phyloP scores from a whole-genome alignment of 2,888 invertebrate species.

The Sylvicola cinctus region DNA sequence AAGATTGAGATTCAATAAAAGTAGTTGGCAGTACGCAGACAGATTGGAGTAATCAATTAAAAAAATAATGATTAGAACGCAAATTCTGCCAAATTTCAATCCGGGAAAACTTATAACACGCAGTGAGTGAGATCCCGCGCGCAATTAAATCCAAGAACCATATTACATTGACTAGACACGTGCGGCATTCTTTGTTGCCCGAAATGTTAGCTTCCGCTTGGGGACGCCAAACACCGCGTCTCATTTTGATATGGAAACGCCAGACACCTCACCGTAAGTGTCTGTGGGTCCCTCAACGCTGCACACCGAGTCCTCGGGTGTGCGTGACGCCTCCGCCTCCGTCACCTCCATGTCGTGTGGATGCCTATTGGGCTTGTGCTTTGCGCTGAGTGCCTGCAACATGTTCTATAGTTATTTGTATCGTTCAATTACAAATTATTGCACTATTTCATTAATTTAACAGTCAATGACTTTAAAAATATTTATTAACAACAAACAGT shows the following conservation, averaged over 20 bases:
- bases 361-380: conserved; percentile 34
- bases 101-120: too few species aligned
- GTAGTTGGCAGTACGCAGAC: too few species aligned
- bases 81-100: too few species aligned
- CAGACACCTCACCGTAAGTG: conserved; percentile 24
- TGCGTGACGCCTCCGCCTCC: conserved; percentile 62
- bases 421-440: conserved; percentile 1
- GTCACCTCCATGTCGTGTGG: conserved; percentile 42
- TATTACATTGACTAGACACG: too few species aligned
- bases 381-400: conserved; percentile 56
- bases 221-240: too few species aligned
- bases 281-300: conserved; percentile 66
- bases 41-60: too few species aligned
- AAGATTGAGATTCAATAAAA: too few species aligned
- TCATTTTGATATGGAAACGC: conserved; percentile 20
- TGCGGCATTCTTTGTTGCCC: too few species aligned
- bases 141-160: too few species aligned
- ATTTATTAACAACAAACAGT: conserved; percentile 2
- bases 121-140: too few species aligned
- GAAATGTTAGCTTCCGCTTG: too few species aligned
- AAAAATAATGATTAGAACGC: too few species aligned
- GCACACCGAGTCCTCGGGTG: conserved; percentile 81
- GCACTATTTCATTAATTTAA: conserved; percentile 3
- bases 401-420: conserved; percentile 5
- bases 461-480: conserved; percentile 1